Evolutionary conservation across 1,140 invertebrate genomes (phyloP), one percentile per base, ranked within the genome.

Genomic region (Ectropis grisescens): DNA sequence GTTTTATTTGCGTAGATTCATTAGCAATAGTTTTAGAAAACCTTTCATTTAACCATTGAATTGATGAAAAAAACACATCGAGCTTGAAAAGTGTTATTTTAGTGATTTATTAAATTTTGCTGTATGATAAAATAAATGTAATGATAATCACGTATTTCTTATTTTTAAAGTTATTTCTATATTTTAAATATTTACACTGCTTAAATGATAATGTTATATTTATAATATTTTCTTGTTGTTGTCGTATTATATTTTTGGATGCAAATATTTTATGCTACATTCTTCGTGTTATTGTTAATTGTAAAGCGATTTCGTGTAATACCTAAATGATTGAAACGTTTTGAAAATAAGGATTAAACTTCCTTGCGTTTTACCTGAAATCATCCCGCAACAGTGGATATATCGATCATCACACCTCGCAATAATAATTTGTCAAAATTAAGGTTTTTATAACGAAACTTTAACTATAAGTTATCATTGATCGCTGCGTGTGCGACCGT

Each of bases 131-230:
- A 64, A 62, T 70, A 62, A 51, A 66, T 64, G 57, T 54, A 41
- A 62, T 65, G 51, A 58, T 67, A 51, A 48, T 58, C 52, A 58
- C 56, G 58, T 69, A 69, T 58, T 56, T 65, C 64, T 74, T 58
- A 46, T 54, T 72, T 72, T 60, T 23, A 70, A 72, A 59, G 69
- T 76, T 69, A 64, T 65, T 70, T 75, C 60, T 59, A 50, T 64
- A 75, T 69, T 71, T 76, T 65, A 64, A 62, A 80, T 80, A 72
- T 78, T 74, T 78, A 80, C 69, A 80, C 55, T 72, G 68, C 75
- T 72, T 76, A 72, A 61, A 65, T 65, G 49, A 76, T 72, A 66
- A 76, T 61, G 60, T 72, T 72, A 70, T 69, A 64, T 49, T 58
- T 43, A 71, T 68, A 62, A 71, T 69, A 80, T 72, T 65, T 71